phyloP scores from a whole-genome alignment of 2,113 vertebrate genomes.

The Uria lomvia region DNA sequence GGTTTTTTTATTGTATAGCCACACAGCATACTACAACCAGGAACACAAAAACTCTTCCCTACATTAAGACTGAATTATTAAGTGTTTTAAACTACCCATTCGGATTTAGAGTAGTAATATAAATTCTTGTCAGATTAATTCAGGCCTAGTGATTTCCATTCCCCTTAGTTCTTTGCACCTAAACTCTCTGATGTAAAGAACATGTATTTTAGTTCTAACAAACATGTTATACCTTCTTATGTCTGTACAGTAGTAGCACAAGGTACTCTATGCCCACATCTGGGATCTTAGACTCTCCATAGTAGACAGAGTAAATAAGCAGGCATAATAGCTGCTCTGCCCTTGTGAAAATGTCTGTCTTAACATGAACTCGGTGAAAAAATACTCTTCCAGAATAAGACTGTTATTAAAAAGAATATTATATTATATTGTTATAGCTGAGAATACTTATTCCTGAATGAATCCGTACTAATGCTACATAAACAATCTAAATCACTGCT shows the following conservation, averaged over 20 bases:
- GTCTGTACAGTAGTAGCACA: not conserved
- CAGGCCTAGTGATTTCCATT: not conserved
- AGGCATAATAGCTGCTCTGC: not conserved
- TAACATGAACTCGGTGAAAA: not conserved
- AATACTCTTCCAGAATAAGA: not conserved
- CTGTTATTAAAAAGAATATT: not conserved
- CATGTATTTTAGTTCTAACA: not conserved
- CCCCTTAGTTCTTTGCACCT: not conserved
- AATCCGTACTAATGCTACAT: not conserved
- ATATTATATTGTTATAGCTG: not conserved
- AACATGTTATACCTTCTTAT: not conserved
- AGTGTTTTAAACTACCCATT: not conserved
- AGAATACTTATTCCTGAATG: not conserved
- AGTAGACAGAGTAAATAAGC: not conserved
- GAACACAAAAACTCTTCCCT: not conserved
- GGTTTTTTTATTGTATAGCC: not conserved
- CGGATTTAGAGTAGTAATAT: not conserved
- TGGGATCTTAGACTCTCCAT: not conserved
- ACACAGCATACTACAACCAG: not conserved
- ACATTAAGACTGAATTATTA: not conserved
- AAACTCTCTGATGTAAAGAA: not conserved
- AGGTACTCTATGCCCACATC: not conserved
- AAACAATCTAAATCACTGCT: not conserved
- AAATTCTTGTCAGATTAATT: not conserved
- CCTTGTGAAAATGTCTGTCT: not conserved